Evolutionary conservation across 2,113 vertebrate genomes (phyloP), one percentile per base, ranked within the genome.

Genomic region (Pelodiscus sinensis): DNA sequence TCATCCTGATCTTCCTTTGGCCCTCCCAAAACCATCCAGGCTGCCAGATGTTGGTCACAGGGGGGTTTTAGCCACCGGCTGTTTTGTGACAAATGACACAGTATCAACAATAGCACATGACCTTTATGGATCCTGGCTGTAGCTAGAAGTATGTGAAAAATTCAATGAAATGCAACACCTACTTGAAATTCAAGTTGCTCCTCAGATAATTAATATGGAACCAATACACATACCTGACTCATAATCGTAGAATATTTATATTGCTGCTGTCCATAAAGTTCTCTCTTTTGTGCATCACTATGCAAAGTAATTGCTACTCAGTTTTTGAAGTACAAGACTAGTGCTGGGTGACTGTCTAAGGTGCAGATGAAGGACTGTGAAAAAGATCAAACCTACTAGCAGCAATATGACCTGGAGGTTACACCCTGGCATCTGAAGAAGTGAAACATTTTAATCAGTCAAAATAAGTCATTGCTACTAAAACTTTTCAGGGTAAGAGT

Each of bases 71-170:
- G 90, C 87, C 97, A 96, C 91, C 93, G 92, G 95, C 80, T 96
- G 95, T 81, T 96, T 95, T 96, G 92, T 97, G 96, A 96, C 95
- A 96, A 97, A 96, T 96, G 95, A 97, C 94, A 96, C 84, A 92
- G 94, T 94, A 96, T 96, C 96, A 97, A 96, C 94, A 95, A 89
- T 56, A 95, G 91, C 94, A 93, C 75, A 79, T 92, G 96, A 97
- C 95, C 96, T 97, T 97, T 97, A 97, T 94, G 93, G 93, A 95
- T 97, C 95, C 95, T 96, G 88, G 94, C 95, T 97, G 91, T 97
- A 95, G 95, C 82, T 85, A 95, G 96, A 96, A 87, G 88, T 93
- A 81, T 90, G 92, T 94, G 96, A 96, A 96, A 96, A 95, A 97
- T 96, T 96, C 96, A 94, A 94, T 50, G 94, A 96, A 96, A 96